Evolutionary conservation across 2,888 invertebrate genomes (phyloP).

Genomic region (Clostera curtula): DNA sequence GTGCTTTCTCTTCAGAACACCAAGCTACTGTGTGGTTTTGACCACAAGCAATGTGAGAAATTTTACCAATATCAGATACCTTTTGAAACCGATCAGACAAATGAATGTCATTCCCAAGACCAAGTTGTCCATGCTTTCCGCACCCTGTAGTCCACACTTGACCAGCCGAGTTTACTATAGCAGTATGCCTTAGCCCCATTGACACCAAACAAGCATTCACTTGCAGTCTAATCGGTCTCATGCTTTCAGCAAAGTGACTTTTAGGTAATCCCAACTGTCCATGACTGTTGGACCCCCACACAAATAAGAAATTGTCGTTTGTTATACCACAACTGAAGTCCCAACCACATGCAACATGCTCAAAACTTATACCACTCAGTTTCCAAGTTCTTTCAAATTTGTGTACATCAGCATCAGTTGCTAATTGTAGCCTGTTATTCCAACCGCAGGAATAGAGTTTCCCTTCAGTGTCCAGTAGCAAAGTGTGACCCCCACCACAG

Average conservation of each 20-base stretch:
- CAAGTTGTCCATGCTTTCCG: constrained; percentile 81
- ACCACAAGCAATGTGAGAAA: constrained; percentile 83
- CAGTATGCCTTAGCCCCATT: constrained; percentile 82
- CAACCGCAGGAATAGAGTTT: constrained; percentile 84
- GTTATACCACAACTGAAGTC: constrained; percentile 86
- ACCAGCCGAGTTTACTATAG: constrained; percentile 76
- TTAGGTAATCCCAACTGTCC: constrained; percentile 83
- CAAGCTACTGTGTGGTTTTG: constrained; percentile 85
- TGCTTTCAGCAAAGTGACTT: constrained; percentile 49
- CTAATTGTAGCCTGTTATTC: constrained; percentile 85
- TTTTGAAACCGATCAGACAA: constrained; percentile 59
- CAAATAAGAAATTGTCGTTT: constrained; percentile 79
- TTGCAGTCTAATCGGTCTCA: constrained; percentile 51
- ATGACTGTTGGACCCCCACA: constrained; percentile 89
- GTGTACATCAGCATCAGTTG: constrained; percentile 64
- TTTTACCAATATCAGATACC: constrained; percentile 71
- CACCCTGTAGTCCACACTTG: constrained; percentile 79
- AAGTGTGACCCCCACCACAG: constrained; percentile 86
- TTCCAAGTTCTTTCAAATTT: constrained; percentile 77
- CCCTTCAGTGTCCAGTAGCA: constrained; percentile 80
- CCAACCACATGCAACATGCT: constrained; percentile 85
- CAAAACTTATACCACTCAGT: constrained; percentile 71
- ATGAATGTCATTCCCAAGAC: constrained; percentile 59
- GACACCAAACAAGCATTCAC: constrained; percentile 74
- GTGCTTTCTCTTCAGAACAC: constrained; percentile 68